Base-by-base conservation (phyloP, 1,140 invertebrate species). In the Sycophaga agraensis region DNA sequence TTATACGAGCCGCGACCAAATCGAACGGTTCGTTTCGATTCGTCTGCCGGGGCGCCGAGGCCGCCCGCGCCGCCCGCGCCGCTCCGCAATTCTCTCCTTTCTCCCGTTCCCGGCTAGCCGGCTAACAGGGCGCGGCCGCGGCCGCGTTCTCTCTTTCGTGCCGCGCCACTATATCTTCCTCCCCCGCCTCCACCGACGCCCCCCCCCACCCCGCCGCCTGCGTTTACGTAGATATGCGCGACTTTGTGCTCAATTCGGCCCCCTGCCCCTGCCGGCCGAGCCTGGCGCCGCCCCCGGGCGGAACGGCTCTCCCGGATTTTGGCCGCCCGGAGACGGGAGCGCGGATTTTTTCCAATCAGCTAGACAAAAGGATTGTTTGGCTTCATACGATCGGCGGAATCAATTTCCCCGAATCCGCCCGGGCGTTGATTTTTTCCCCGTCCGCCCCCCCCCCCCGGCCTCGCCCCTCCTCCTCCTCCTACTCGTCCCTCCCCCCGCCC, bases 1-100 rank as follows among this genome's bases (percentile, higher is more conserved):
- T 77, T 77, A 74, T 75, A 73, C 68, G 68, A 69, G 69, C 62
- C 11, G 34, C 48, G 39, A 59, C 19, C 46, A 34, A 55, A 51
- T 55, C 55, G 56, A 51, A 51, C 17, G 34, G 48, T 37, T 46
- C 31, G 55, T 58, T 65, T 61, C 58, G 54, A 56, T 53, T 57
- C 40, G 53, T 61, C 63, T 55, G 40, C 42, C 31, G 26, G 48
- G 40, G 39, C 39, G 17, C 42, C 34, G 12, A 40, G 43, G 50
- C 31, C 43, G 54, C 56, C 34, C 39, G 42, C n/a, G 6, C n/a
- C n/a, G n/a, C n/a, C n/a, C n/a, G n/a, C n/a, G n/a, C 42, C 21
- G 19, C 21, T 24, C 26, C 4, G 5, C n/a, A n/a, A n/a, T n/a
- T n/a, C n/a, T n/a, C n/a, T n/a, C n/a, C n/a, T n/a, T n/a, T n/a